phyloP scores from a whole-genome alignment of 2,113 vertebrate species.

The Nothocercus nigrocapillus region DNA sequence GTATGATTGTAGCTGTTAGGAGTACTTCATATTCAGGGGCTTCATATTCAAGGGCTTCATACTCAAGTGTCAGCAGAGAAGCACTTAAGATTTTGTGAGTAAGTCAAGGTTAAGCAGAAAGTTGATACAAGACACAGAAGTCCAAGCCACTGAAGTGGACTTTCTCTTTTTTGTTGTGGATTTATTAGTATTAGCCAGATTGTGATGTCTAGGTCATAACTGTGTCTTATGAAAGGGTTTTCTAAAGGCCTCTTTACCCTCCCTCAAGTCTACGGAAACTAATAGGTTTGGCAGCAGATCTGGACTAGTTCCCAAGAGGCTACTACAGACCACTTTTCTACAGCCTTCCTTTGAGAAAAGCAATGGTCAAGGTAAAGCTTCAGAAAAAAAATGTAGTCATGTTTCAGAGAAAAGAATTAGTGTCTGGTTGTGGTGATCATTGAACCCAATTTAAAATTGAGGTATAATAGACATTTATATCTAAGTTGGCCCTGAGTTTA shows the following conservation, averaged over 20 bases:
- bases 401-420: background rate
- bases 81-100: background rate
- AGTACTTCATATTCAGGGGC: background rate
- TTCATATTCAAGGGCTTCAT: background rate
- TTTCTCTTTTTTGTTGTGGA: rapidly evolving
- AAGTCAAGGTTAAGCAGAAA: background rate
- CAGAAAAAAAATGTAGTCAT: background rate
- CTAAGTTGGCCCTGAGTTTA: background rate
- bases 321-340: background rate
- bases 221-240: background rate
- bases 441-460: background rate
- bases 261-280: background rate
- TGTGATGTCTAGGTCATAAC: background rate
- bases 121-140: background rate
- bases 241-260: background rate
- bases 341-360: background rate
- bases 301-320: background rate
- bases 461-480: background rate
- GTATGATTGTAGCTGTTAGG: rapidly evolving
- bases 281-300: background rate
- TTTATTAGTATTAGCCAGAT: background rate
- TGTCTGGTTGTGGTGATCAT: background rate
- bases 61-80: background rate
- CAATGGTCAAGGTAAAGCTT: background rate
- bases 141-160: background rate